These are phyloP conservation scores for Centropus unirufus DNA, from an alignment of 2,113 vertebrate genomes.

Conservation along the genomic window DNA sequence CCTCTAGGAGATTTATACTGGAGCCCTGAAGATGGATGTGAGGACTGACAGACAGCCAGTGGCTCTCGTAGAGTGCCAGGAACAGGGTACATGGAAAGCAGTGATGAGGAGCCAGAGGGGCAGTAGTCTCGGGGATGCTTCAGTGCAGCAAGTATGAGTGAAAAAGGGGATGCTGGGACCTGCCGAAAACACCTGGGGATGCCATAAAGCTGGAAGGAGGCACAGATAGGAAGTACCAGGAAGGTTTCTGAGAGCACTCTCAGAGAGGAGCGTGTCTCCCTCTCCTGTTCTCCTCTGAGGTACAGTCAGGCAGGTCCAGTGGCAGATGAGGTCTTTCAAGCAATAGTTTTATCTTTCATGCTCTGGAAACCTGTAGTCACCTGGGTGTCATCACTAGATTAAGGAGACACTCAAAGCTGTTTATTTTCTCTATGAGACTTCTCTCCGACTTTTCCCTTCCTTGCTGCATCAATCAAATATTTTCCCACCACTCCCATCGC, in stretches of 20 bases:
- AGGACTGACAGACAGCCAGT: slow-evolving; percentile 14
- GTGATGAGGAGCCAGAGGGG: neutral
- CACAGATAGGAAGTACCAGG: neutral
- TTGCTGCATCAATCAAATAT: neutral
- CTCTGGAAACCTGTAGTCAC: neutral
- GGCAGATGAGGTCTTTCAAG: neutral
- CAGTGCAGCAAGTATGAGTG: neutral
- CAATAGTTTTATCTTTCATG: neutral
- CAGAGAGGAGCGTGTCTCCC: neutral
- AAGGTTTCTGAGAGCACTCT: neutral
- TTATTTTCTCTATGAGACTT: neutral
- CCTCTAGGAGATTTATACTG: slow-evolving; percentile 52
- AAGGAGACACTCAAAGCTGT: neutral
- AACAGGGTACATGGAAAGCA: neutral
- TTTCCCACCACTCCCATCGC: neutral
- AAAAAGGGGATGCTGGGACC: neutral
- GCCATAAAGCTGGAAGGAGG: neutral
- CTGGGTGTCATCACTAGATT: neutral
- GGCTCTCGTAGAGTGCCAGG: neutral
- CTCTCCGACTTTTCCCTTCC: neutral
- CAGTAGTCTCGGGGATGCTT: neutral
- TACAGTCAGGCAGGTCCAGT: neutral
- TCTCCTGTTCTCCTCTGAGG: neutral
- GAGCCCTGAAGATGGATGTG: slow-evolving; percentile 23
- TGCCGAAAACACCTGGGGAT: neutral